These are phyloP conservation scores for Entosphenus tridentatus DNA, from an alignment of 2,113 vertebrate genomes.

Conservation along the genomic window DNA sequence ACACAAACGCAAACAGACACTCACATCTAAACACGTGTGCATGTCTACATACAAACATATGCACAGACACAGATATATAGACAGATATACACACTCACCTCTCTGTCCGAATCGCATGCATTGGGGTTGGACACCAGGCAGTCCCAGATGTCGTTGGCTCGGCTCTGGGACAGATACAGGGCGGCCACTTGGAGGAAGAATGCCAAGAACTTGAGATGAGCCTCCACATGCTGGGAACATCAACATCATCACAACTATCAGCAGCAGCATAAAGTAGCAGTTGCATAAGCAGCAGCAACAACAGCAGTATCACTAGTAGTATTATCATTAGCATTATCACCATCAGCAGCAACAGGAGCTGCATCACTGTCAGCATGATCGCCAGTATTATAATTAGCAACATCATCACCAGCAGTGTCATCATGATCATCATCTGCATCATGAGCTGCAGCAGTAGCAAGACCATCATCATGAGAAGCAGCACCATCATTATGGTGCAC, in stretches of 20 bases:
- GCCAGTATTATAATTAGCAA: no score
- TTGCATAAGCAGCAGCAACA: neutral
- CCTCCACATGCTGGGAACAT: conserved; percentile 66
- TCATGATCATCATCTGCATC: no score
- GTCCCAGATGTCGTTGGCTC: conserved; percentile 94
- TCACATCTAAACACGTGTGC: no score
- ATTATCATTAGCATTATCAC: neutral
- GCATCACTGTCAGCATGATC: no score
- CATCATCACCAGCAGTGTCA: no score
- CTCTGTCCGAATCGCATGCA: conserved; percentile 78
- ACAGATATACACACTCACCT: conserved; percentile 29
- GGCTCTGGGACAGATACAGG: conserved; percentile 85
- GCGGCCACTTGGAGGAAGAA: conserved; percentile 99
- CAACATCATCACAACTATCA: neutral
- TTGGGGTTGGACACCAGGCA: conserved; percentile 84
- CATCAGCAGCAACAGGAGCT: no score
- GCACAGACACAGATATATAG: no score
- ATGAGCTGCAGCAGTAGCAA: no score
- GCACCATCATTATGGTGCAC: no score
- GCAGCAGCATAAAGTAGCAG: neutral
- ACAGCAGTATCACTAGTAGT: neutral
- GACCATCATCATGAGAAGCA: no score
- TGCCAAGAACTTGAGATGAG: conserved; percentile 87
- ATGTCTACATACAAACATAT: no score
- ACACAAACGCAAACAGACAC: no score